A percentile compares a stretch with the other conserved stretches of the same genome.
These are phyloP conservation scores for Dolomedes plantarius DNA, from an alignment of 2,888 invertebrate genomes.

Conservation along the genomic window DNA sequence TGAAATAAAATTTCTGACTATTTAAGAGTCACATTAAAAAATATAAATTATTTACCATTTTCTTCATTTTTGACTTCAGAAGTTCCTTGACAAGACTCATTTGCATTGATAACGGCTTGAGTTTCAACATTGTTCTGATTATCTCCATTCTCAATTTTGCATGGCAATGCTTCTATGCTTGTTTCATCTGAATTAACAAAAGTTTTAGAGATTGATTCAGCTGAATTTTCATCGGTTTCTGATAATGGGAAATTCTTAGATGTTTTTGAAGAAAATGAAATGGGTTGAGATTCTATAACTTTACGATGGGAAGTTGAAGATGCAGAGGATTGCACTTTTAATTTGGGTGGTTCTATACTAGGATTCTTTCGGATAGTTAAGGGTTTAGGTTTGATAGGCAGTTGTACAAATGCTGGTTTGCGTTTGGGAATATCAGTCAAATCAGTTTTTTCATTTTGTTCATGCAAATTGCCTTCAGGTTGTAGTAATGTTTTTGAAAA, in stretches of 20 bases:
- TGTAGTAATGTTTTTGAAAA: slow-evolving; percentile 43
- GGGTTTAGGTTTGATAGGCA: slow-evolving; percentile 87
- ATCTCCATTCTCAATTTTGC: too few species aligned
- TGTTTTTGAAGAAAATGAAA: background rate
- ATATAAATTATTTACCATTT: too few species aligned
- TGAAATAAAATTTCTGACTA: too few species aligned
- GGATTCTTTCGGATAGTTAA: slow-evolving; percentile 89
- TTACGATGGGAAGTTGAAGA: slow-evolving; percentile 36
- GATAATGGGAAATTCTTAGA: background rate
- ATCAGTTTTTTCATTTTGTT: slow-evolving; percentile 19
- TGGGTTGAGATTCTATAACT: slow-evolving; percentile 31
- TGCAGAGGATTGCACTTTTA: slow-evolving; percentile 64
- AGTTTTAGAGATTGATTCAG: too few species aligned
- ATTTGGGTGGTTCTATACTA: slow-evolving; percentile 73
- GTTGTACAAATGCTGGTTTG: slow-evolving; percentile 75
- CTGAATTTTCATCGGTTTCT: background rate
- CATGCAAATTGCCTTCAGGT: slow-evolving; percentile 10
- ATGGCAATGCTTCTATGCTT: too few species aligned
- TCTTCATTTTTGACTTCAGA: too few species aligned
- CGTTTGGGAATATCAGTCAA: slow-evolving; percentile 27
- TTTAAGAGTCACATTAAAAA: too few species aligned
- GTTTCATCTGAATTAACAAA: too few species aligned
- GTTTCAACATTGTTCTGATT: too few species aligned
- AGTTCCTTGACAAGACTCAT: too few species aligned
- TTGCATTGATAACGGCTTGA: too few species aligned